phyloP scores from a whole-genome alignment of 2,888 invertebrate species.

The Mesorhabditis spiculigera region DNA sequence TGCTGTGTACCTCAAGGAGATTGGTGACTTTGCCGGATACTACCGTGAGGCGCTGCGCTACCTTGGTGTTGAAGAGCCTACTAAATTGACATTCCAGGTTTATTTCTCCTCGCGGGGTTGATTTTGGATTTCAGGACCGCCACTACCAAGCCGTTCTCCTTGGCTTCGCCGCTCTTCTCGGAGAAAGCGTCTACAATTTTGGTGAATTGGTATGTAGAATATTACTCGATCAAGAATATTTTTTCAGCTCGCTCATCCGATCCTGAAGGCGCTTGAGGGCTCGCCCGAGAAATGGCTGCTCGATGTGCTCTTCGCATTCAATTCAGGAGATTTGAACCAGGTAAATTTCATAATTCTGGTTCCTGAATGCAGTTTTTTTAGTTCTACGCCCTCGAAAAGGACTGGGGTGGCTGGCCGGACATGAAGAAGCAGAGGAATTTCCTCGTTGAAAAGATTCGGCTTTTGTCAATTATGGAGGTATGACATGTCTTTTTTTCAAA shows the following conservation, averaged over 20 bases:
- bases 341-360: neutral
- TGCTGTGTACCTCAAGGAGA: constrained; percentile 48
- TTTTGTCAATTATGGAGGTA: constrained; percentile 89
- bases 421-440: constrained; percentile 45
- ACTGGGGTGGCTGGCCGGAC: constrained; percentile 61
- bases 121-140: neutral
- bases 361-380: constrained; percentile 7
- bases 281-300: constrained; percentile 79
- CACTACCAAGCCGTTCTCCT: constrained; percentile 83
- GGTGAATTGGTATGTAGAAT: constrained; percentile 75
- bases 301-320: constrained; percentile 74
- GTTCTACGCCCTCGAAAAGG: constrained; percentile 66
- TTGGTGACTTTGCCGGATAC: constrained; percentile 86
- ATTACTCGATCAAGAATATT: neutral
- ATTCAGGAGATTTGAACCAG: constrained; percentile 70
- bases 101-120: neutral
- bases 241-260: constrained; percentile 83
- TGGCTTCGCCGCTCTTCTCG: constrained; percentile 86
- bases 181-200: constrained; percentile 91
- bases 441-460: constrained; percentile 78
- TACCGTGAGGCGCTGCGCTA: constrained; percentile 84
- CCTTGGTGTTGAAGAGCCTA: constrained; percentile 65
- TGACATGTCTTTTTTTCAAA: constrained; percentile 3
- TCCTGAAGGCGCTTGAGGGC: constrained; percentile 77
- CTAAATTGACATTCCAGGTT: constrained; percentile 30